These are phyloP conservation scores for Holothuria glaberrima DNA, from an alignment of 35 echinoderm and acorn worm species.

Conservation along the genomic window DNA sequence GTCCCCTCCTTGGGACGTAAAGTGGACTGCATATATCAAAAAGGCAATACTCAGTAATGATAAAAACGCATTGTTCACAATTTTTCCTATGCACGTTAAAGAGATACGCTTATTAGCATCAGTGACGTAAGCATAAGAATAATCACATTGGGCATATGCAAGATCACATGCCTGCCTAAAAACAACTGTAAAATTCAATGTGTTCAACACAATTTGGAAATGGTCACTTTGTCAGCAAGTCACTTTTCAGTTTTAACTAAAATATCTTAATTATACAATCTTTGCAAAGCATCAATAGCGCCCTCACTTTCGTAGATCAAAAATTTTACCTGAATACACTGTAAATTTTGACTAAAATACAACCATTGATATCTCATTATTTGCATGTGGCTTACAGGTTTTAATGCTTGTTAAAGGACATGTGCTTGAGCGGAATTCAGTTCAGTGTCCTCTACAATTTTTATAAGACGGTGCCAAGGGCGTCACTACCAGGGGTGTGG, in stretches of 20 bases:
- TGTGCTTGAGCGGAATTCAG: background rate
- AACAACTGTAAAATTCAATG: too few species aligned
- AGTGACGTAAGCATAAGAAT: slow-evolving; percentile 2
- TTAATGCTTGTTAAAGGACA: background rate
- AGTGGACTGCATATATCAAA: background rate
- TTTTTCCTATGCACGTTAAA: too few species aligned
- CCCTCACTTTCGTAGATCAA: background rate
- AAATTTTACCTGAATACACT: background rate
- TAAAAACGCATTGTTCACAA: slow-evolving; percentile 14
- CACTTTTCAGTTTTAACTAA: background rate
- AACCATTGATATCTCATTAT: too few species aligned
- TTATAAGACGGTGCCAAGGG: too few species aligned
- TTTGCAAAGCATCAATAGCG: background rate
- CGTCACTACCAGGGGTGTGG: too few species aligned
- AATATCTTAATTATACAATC: background rate
- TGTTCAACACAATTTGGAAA: too few species aligned
- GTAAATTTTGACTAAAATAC: too few species aligned
- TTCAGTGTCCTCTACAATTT: background rate
- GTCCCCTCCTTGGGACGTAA: slow-evolving; percentile 2
- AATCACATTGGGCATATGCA: background rate
- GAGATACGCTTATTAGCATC: background rate
- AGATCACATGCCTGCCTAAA: too few species aligned
- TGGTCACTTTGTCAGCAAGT: too few species aligned
- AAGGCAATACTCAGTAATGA: slow-evolving; percentile 8
- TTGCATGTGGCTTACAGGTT: background rate